phyloP scores from a whole-genome alignment of 2,113 vertebrate species.

The Seriola aureovittata region DNA sequence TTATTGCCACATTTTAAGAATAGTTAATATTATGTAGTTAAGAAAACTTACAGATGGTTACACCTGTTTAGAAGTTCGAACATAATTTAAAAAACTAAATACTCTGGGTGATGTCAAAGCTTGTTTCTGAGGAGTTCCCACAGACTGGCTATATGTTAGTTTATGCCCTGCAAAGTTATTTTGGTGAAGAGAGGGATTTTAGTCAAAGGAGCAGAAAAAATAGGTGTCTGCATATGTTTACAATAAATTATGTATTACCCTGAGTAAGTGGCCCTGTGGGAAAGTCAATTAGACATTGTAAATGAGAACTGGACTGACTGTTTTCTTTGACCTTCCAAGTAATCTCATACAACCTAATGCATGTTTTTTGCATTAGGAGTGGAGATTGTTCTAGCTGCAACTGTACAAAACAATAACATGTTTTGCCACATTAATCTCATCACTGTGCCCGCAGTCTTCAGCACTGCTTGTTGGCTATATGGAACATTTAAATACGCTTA shows the following conservation, averaged over 20 bases:
- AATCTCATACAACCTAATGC: background rate
- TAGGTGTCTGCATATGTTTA: background rate
- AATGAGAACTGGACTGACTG: background rate
- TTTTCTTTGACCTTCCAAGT: background rate
- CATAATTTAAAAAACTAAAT: background rate
- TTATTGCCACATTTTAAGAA: background rate
- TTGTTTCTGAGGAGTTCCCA: background rate
- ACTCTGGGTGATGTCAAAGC: background rate
- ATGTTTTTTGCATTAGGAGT: background rate
- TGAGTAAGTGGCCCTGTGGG: background rate
- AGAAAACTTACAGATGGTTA: background rate
- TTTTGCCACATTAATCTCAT: slow-evolving; percentile 15
- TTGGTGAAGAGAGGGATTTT: background rate
- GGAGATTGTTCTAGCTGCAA: background rate
- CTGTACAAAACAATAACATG: background rate
- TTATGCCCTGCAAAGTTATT: background rate
- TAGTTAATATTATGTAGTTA: background rate
- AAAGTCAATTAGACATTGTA: background rate
- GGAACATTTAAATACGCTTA: slow-evolving; percentile 6
- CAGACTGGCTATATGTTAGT: too few species aligned
- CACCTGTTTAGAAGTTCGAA: too few species aligned
- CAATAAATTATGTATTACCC: background rate
- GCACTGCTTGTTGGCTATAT: background rate
- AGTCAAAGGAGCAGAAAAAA: background rate
- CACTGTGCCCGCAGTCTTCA: background rate